Conservation (phyloP, 2,888 invertebrate species). For the Eumacrocentrus americanus region DNA sequence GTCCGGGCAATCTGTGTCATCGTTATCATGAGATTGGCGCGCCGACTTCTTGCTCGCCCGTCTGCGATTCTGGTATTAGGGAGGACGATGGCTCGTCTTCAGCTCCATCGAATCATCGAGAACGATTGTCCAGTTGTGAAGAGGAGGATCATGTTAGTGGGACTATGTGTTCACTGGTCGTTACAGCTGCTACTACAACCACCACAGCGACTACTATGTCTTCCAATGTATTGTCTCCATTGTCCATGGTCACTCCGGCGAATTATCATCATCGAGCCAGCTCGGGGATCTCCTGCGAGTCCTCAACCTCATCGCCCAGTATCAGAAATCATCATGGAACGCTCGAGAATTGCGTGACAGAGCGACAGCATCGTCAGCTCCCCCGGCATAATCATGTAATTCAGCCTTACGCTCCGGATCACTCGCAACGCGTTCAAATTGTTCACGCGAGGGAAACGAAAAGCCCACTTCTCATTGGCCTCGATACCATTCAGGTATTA, state of each 20-base stretch:
- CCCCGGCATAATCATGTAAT: slow-evolving; percentile 37
- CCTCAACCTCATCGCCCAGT: slow-evolving; percentile 51
- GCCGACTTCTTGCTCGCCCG: slow-evolving; percentile 17
- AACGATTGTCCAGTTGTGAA: slow-evolving; percentile 21
- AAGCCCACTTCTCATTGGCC: slow-evolving; percentile 47
- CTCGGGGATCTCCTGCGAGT: slow-evolving; percentile 53
- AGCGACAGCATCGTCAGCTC: slow-evolving; percentile 44
- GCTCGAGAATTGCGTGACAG: slow-evolving; percentile 48
- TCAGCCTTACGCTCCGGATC: slow-evolving; percentile 24
- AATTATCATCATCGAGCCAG: slow-evolving; percentile 48
- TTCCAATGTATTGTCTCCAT: slow-evolving; percentile 8
- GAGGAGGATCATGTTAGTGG: slow-evolving; percentile 22
- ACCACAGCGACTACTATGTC: slow-evolving; percentile 4
- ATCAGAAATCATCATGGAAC: slow-evolving; percentile 50
- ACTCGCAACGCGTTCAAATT: slow-evolving; percentile 25
- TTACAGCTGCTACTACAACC: slow-evolving; percentile 1
- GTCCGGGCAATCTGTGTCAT: slow-evolving; percentile 20
- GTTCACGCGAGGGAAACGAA: slow-evolving; percentile 41
- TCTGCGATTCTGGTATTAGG: slow-evolving; percentile 25
- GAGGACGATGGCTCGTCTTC: slow-evolving; percentile 22
- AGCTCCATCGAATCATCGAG: slow-evolving; percentile 23
- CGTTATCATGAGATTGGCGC: slow-evolving; percentile 26
- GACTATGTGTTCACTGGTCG: slow-evolving; percentile 8
- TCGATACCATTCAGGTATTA: slow-evolving; percentile 51
- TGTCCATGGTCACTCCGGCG: slow-evolving; percentile 9